Base-by-base conservation (phyloP, 2,888 invertebrate genomes). In the Archips crataeganus region DNA sequence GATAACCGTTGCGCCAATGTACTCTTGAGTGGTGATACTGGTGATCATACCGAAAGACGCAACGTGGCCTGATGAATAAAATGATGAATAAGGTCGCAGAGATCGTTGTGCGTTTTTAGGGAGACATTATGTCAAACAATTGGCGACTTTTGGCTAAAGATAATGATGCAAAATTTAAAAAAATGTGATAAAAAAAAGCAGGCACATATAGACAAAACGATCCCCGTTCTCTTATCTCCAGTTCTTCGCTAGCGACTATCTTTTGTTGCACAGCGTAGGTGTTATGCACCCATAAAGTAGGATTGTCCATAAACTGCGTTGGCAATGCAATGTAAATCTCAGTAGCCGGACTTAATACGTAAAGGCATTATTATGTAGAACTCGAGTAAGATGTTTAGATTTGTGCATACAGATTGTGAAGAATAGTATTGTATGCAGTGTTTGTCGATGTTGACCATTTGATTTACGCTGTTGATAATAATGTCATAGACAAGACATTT, bases 211-310 rank as follows among this genome's bases (percentile, higher is more conserved):
- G 34, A 64, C 47, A 49, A 11, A 64, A 13, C 8, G 2, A 72
- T 23, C 39, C 61, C 39, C 36, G 63, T 59, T 49, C 34, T 64
- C 49, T 68, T 68, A 62, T n/a, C 47, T 47, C 10, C n/a, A 36
- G 36, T 65, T 51, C 15, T 47, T 67, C 57, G 62, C 47, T 32
- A 54, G 32, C 47, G 47, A 45, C 47, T 39, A 36, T 68, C 68
- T 68, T 68, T 72, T 68, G 72, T 72, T 57, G 68, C 57, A n/a
- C n/a, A 13, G 79, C 78, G 83, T 83, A 79, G 83, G 83, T 81
- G 82, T 82, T 79, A 79, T 79, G 78, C 78, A 72, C 70, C 79
- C 78, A 82, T 84, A 83, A 85, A 85, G 78, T 74, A 82, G 80
- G 80, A 80, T 82, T 81, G 80, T 77, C 81, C 78, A 79, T 81